A percentile compares a stretch with the other conserved stretches of the same genome.
Evolutionary conservation across 2,888 invertebrate species (phyloP).

Genomic region (Ormyrus rosae): DNA sequence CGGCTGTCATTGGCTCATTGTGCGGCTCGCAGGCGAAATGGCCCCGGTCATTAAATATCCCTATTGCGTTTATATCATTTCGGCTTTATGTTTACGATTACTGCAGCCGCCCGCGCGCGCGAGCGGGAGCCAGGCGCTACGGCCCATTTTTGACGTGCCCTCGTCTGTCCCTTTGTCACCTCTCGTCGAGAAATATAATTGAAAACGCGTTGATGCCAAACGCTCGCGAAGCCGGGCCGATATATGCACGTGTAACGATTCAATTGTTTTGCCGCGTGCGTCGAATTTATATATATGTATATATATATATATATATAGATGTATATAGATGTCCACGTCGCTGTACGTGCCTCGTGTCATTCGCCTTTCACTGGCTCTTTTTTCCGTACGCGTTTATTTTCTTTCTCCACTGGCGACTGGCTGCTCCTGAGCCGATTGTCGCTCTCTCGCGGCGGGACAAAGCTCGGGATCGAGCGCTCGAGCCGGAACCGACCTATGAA

Average conservation of each 20-base stretch:
- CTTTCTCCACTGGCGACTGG: not conserved
- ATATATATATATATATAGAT: not conserved
- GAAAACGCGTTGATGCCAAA: constrained; percentile 23
- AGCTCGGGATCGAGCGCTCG: not conserved
- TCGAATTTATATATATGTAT: not conserved
- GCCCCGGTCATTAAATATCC: constrained; percentile 68
- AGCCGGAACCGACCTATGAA: constrained; percentile 17
- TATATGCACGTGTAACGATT: constrained; percentile 34
- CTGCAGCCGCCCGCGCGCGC: constrained; percentile 30
- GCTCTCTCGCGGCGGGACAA: not conserved
- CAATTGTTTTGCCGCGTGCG: constrained; percentile 34
- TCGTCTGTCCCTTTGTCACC: constrained; percentile 21
- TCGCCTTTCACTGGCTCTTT: constrained; percentile 30
- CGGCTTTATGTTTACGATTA: constrained; percentile 70
- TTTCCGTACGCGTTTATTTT: not conserved
- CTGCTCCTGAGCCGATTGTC: constrained; percentile 21
- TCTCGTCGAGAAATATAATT: constrained; percentile 34
- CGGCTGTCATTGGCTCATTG: constrained; percentile 3
- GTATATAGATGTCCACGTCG: not conserved
- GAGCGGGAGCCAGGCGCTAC: not conserved
- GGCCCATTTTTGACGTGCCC: constrained; percentile 44
- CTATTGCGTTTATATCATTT: constrained; percentile 69
- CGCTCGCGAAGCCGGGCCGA: not conserved
- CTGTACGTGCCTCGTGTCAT: not conserved
- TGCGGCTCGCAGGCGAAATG: constrained; percentile 59